phyloP scores from a whole-genome alignment of 2,888 invertebrate genomes.

The Caenorhabditis doughertyi region DNA sequence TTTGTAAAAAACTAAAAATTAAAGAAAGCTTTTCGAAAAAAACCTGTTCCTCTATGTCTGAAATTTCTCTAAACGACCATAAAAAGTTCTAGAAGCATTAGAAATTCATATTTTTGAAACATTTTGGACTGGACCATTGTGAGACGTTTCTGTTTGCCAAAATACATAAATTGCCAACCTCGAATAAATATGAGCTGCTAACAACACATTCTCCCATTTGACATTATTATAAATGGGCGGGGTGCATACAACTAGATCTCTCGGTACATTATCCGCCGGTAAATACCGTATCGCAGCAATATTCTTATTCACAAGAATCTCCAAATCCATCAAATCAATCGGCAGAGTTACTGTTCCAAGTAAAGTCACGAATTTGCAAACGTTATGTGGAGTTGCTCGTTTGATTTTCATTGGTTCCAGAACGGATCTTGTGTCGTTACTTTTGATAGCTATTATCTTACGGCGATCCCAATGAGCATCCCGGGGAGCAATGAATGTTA shows the following conservation, averaged over 20 bases:
- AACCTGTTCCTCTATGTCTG: no score
- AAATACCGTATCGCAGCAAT: constrained; percentile 40
- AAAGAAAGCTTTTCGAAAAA: no score
- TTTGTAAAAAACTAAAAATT: no score
- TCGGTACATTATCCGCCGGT: constrained; percentile 35
- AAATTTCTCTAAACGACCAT: no score
- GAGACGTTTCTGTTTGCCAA: no score
- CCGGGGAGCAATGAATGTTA: constrained; percentile 44
- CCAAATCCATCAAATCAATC: constrained; percentile 36
- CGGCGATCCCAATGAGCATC: constrained; percentile 50
- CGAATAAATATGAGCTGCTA: constrained; percentile 25
- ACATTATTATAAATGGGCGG: constrained; percentile 38
- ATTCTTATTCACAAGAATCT: constrained; percentile 50
- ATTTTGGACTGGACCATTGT: not conserved
- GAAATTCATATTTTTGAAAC: no score
- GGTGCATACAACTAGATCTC: constrained; percentile 45
- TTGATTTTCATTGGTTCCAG: constrained; percentile 38
- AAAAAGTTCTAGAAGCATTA: no score
- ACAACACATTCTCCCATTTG: constrained; percentile 36
- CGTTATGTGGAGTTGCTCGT: constrained; percentile 45
- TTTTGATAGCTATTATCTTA: constrained; percentile 33
- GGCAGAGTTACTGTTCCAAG: constrained; percentile 24
- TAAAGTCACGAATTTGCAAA: constrained; percentile 43
- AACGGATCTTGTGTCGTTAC: constrained; percentile 23
- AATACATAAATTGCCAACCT: no score